Conservation (phyloP, 2,888 invertebrate genomes). For the Acleris sparsana region DNA sequence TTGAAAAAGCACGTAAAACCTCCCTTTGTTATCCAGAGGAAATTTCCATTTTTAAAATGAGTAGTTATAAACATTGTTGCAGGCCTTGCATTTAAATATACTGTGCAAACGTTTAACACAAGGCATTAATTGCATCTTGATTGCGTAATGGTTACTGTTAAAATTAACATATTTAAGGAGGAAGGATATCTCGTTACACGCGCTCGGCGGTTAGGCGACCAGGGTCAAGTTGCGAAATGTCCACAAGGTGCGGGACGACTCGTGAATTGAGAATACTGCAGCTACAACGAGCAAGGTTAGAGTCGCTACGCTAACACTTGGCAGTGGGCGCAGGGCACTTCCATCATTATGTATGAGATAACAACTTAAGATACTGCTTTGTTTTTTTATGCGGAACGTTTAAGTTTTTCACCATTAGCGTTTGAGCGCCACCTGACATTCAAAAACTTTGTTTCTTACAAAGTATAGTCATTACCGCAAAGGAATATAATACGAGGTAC, state of each 20-base stretch:
- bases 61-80: slow-evolving; percentile 16
- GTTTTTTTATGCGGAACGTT: slow-evolving; percentile 3
- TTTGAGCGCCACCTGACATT: neutral
- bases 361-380: neutral
- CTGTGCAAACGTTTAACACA: slow-evolving; percentile 15
- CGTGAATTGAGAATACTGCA: slow-evolving; percentile 65
- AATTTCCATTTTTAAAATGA: slow-evolving; percentile 20
- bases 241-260: slow-evolving; percentile 43
- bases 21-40: neutral
- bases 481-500: too few relatives aligned
- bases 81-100: slow-evolving; percentile 23
- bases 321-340: slow-evolving; percentile 47
- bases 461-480: too few relatives aligned
- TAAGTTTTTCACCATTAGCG: neutral
- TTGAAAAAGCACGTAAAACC: slow-evolving; percentile 11
- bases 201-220: slow-evolving; percentile 17
- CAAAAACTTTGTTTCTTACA: neutral
- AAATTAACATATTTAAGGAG: slow-evolving; percentile 27
- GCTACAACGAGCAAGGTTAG: slow-evolving; percentile 28
- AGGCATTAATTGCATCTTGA: slow-evolving; percentile 31
- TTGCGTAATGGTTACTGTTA: slow-evolving; percentile 18
- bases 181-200: slow-evolving; percentile 31
- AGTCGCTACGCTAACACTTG: slow-evolving; percentile 23
- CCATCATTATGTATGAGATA: slow-evolving; percentile 46
- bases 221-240: slow-evolving; percentile 53